Base-by-base conservation (phyloP, 2,888 invertebrate species). In the Cyclophora punctaria region DNA sequence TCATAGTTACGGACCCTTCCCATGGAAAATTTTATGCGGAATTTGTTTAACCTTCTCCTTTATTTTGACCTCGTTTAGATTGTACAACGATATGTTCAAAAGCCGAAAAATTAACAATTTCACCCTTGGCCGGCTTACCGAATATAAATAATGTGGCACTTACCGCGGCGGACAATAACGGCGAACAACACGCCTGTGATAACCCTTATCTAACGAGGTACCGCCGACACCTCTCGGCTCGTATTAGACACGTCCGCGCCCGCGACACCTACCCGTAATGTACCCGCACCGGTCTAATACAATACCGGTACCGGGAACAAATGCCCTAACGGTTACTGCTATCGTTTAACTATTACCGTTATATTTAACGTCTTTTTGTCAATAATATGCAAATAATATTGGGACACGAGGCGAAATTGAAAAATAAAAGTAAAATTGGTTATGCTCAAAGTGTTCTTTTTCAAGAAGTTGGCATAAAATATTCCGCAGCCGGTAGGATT, bases 401-500 rank as follows among this genome's bases (percentile, higher is more conserved):
- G 51, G 53, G 57, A 55, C 58, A 58, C 58, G 60, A 56, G 57
- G 40, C 52, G 58, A 61, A 57, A 57, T 52, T 55, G 48, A 57
- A 61, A 53, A 37, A 37, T 5, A 37, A 37, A 37, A 37, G 4
- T 37, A 37, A 37, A 37, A 37, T 5, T 20, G 20, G 20, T 20
- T 20, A 20, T 20, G 20, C 20, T 20, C 20, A 20, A 20, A 20
- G 20, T 20, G 20, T 20, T 20, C 20, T 20, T 20, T 20, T 20
- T 20, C 20, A 20, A 20, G 20, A 20, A 20, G 20, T 20, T 20
- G 20, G 20, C 20, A 20, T 20, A 37, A 37, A 37, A 37, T 37
- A 37, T 37, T 5, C 4, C 93, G 93, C 93, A 93, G 93, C 92
- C 93, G 92, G 93, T 93, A 94, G 93, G 93, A 94, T 93, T 94